A percentile compares a stretch with the other conserved stretches of the same genome.
phyloP scores from a whole-genome alignment of 2,888 invertebrate species.

The Drosophila macrospina region DNA sequence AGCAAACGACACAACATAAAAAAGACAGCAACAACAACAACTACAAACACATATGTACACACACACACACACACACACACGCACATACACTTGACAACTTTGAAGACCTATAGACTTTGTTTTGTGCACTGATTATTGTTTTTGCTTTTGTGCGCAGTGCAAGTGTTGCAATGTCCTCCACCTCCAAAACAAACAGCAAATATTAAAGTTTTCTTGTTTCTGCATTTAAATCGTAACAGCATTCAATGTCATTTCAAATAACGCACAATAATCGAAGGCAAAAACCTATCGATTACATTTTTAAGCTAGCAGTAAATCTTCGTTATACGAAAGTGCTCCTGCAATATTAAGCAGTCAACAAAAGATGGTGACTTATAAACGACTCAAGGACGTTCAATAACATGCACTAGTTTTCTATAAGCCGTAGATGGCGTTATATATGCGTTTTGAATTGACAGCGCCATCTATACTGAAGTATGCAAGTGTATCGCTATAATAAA shows the following conservation, averaged over 20 bases:
- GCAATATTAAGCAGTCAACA: neutral
- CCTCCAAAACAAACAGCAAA: neutral
- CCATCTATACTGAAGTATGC: conserved; percentile 4
- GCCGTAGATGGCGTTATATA: neutral
- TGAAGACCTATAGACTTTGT: neutral
- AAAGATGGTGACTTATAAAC: neutral
- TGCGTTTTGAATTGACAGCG: neutral
- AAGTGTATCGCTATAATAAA: too few species aligned
- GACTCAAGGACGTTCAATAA: neutral
- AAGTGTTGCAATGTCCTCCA: neutral
- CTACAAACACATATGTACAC: neutral
- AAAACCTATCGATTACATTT: neutral
- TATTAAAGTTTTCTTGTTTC: neutral
- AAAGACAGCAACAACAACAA: conserved; percentile 31
- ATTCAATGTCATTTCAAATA: neutral
- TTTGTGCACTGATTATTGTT: neutral
- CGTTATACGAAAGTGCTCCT: neutral
- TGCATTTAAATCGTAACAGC: neutral
- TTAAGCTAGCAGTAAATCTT: neutral
- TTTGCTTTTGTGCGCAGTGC: neutral
- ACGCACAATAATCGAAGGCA: neutral
- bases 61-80: conserved; percentile 16
- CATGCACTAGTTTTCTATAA: too few species aligned
- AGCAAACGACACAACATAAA: conserved; percentile 43
- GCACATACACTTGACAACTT: neutral